phyloP scores from a whole-genome alignment of 2,113 vertebrate species.

The Cariama cristata region DNA sequence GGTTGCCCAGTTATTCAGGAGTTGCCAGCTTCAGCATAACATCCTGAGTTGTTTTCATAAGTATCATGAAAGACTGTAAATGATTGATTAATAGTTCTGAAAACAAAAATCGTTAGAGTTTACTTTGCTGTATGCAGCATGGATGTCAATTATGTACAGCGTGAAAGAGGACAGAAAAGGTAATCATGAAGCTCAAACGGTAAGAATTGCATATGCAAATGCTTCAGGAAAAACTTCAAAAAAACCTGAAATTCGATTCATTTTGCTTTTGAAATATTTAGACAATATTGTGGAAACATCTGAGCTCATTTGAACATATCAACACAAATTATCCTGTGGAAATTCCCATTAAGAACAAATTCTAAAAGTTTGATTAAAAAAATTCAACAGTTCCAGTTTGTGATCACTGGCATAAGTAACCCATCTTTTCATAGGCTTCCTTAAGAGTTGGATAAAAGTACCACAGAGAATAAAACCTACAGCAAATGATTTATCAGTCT shows the following conservation, averaged over 20 bases:
- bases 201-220: neutral
- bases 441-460: neutral
- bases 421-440: neutral
- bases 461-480: neutral
- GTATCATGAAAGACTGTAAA: neutral
- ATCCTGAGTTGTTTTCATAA: neutral
- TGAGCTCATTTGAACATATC: neutral
- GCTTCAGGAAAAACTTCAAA: neutral
- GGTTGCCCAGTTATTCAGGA: neutral
- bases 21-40: neutral
- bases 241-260: neutral
- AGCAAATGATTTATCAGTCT: neutral
- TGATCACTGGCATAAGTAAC: neutral
- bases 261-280: neutral
- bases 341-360: neutral
- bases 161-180: neutral
- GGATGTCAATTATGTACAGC: neutral
- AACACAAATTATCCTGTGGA: neutral
- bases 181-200: neutral
- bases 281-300: neutral
- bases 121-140: neutral
- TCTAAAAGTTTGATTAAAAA: neutral
- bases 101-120: neutral
- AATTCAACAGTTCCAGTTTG: neutral
- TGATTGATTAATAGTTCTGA: neutral